Evolutionary conservation across 2,797 vertebrate genomes (phyloP).

Genomic region (Fistularia tabacaria): DNA sequence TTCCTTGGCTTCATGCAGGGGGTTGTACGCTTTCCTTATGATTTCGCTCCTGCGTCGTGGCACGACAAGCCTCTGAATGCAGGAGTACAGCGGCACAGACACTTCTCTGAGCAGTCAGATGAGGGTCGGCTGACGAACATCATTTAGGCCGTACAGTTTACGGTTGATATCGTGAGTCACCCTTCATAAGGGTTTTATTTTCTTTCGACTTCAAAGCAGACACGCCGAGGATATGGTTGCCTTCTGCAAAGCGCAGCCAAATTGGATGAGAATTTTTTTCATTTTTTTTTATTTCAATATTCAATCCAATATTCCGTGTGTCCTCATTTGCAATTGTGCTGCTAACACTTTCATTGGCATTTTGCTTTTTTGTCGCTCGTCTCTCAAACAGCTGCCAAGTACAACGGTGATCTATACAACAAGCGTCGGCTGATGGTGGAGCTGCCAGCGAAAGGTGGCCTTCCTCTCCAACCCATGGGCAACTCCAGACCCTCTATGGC

Average conservation of each 20-base stretch:
- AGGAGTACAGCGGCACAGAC: constrained; percentile 18
- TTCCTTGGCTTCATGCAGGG: too few relatives aligned
- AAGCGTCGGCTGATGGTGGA: constrained; percentile 91
- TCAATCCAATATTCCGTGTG: not conserved
- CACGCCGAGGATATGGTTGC: too few relatives aligned
- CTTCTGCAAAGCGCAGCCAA: too few relatives aligned
- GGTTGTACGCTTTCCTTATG: constrained; percentile 31
- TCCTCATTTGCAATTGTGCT: constrained; percentile 4
- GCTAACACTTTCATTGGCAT: constrained; percentile 11
- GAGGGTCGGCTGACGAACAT: constrained; percentile 33
- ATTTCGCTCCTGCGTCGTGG: constrained; percentile 39
- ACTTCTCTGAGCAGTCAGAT: constrained; percentile 33
- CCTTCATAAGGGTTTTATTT: constrained; percentile 11
- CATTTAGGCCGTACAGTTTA: constrained; percentile 12
- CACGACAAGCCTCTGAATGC: constrained; percentile 19
- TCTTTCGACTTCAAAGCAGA: not conserved
- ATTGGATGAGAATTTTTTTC: not conserved
- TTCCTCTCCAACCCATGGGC: constrained; percentile 86
- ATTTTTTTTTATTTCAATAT: constrained; percentile 6
- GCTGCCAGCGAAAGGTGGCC: constrained; percentile 86
- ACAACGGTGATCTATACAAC: constrained; percentile 89
- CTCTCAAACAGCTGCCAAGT: constrained; percentile 83
- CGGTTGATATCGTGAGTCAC: constrained; percentile 34
- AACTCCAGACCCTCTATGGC: constrained; percentile 72
- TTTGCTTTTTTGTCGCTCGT: constrained; percentile 2